Conservation (phyloP, 2,113 vertebrate genomes). For the Onychorhynchus coronatus region DNA sequence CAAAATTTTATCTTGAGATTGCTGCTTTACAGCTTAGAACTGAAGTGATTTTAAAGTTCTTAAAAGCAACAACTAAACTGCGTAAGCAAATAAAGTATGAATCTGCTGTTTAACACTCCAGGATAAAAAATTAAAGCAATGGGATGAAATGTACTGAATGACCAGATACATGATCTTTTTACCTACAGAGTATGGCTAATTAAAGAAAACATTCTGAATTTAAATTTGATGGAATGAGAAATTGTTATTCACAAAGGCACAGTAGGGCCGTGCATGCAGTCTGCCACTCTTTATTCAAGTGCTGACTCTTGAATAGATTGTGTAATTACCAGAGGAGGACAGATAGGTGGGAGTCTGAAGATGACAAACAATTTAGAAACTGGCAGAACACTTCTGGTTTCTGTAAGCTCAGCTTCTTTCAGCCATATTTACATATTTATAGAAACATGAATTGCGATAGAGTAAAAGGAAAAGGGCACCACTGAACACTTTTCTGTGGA, state of each 20-base stretch:
- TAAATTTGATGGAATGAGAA: background rate
- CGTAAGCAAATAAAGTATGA: background rate
- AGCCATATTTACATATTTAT: background rate
- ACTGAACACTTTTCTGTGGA: background rate
- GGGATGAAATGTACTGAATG: background rate
- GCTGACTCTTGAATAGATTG: background rate
- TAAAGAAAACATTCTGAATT: background rate
- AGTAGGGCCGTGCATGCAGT: background rate
- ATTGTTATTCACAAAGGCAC: background rate
- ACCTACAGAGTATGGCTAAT: background rate
- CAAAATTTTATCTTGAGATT: background rate
- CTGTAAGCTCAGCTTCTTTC: constrained; percentile 32
- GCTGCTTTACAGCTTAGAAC: background rate
- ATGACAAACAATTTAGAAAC: constrained; percentile 18
- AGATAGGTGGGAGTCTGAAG: background rate
- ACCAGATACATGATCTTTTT: background rate
- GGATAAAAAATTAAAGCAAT: background rate
- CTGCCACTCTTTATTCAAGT: background rate
- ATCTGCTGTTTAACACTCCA: background rate
- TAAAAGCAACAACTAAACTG: background rate
- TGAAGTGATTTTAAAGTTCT: background rate
- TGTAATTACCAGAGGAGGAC: background rate
- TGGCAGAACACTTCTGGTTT: background rate
- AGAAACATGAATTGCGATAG: background rate
- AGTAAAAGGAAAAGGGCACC: background rate